Percentiles rank a stretch among this genome's conserved stretches.
Evolutionary conservation across 2,888 invertebrate genomes (phyloP).

Genomic region (Magallana nippona): DNA sequence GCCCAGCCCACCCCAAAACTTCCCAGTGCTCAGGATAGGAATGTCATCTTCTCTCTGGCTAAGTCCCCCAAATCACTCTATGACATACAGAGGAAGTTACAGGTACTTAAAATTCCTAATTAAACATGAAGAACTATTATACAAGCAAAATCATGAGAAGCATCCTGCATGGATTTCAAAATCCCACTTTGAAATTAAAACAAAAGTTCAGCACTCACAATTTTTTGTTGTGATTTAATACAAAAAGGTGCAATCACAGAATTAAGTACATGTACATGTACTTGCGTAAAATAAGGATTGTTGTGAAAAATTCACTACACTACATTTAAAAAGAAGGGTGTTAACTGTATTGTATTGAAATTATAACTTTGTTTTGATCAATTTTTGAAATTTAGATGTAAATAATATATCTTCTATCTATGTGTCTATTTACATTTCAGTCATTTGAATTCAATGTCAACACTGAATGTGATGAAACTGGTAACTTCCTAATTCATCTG

Average conservation of each 20-base stretch:
- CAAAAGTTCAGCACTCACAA: too few species aligned
- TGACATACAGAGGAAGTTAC: slow-evolving; percentile 72
- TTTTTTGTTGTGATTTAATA: too few species aligned
- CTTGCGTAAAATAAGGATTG: too few species aligned
- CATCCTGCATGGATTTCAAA: too few species aligned
- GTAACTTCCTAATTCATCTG: slow-evolving; percentile 73
- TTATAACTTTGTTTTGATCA: not conserved
- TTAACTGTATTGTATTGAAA: too few species aligned
- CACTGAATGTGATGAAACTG: slow-evolving; percentile 69
- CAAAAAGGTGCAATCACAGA: too few species aligned
- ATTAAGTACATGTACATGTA: too few species aligned
- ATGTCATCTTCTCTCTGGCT: slow-evolving; percentile 69
- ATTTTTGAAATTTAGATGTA: not conserved
- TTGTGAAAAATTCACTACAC: too few species aligned
- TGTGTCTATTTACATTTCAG: slow-evolving; percentile 58
- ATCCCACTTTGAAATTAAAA: too few species aligned
- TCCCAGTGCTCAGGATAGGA: slow-evolving; percentile 71
- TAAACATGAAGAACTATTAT: not conserved
- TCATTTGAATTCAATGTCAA: slow-evolving; percentile 74
- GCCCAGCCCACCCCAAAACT: slow-evolving; percentile 48
- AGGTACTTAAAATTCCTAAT: slow-evolving; percentile 57
- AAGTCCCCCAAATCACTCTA: slow-evolving; percentile 65
- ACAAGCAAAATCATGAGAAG: too few species aligned
- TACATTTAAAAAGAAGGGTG: too few species aligned
- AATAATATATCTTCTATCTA: too few species aligned